Base-by-base conservation (phyloP, 1,140 invertebrate genomes). In the Drosophila erecta region DNA sequence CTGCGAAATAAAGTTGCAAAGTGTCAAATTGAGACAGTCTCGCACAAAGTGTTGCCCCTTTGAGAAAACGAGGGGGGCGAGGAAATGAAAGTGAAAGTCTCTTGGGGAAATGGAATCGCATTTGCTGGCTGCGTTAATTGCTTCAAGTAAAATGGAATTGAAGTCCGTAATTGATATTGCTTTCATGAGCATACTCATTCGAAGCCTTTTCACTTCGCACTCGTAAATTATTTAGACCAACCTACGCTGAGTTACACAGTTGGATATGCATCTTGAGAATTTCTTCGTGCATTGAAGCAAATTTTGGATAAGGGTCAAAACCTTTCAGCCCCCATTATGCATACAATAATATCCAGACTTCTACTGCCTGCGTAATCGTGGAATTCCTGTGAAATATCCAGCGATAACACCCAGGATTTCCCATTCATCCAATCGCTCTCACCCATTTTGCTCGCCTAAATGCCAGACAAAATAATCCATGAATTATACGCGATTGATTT, bases 21-120 rank as follows among this genome's bases (percentile, higher is more conserved):
- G 81, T 78, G 71, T 79, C 64, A 71, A 85, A 84, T 80, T 72
- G 62, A 61, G 66, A 81, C 62, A 76, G 79, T 76, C 59, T 67
- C 38, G 72, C 72, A 76, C 51, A 76, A 76, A 76, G 73, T 60
- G 55, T 76, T n/a, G 24, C 24, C 3, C 20, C 37, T 1, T 4
- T 30, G 30, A 3, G 30, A 17, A 46, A 59, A 24, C 12, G 10
- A 30, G 22, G 40, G 17, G 49, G 8, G 14, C 17, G 22, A 27
- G 3, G 14, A 55, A 47, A 57, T 70, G 43, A 71, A 71, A 70
- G 51, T 4, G 64, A 70, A 70, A 71, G 67, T 71, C 51, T 35
- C 14, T 43, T 3, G 17, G 24, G 1, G 11, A 54, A 37, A 30
- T 10, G 61, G 61, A 40, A 47, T 35, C 43, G 12, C 35, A 35